Base-by-base conservation (phyloP, 2,797 vertebrate genomes). In the Sebastes jordani region DNA sequence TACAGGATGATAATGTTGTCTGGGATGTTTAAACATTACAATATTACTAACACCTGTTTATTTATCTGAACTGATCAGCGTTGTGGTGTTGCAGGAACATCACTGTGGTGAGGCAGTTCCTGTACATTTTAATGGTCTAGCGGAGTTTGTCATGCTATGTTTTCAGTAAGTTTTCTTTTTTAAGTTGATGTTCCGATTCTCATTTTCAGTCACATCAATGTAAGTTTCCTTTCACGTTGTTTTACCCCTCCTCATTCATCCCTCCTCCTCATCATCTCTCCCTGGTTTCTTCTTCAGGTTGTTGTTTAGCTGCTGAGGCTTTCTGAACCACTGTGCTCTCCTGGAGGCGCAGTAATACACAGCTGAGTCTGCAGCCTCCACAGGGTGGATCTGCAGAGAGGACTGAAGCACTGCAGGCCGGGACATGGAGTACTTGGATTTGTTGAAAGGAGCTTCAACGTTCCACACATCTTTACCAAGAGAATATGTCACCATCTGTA, bases 321-420 rank as follows among this genome's bases (percentile, higher is more conserved):
- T 30, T 71, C 22, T 86, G 68, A 76, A 34, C 49, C 89, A 91
- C 23, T 81, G 91, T 94, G 90, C 52, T 20, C 2, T 55, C 5
- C 89, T 88, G 0, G 88, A 86, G 2, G 91, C 90, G 13, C 94
- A 95, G 81, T 93, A 93, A 88, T 94, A 96, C 23, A 91, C 80
- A 64, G 88, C 93, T 0, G 90, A 86, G 80, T 94, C 92, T 58
- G 1, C 72, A 38, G 59, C 13, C 11, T 66, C 36, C 2, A 76
- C 29, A 5, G 1, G 0, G 11, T 68, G 22, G 1, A 86, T 85
- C 75, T 82, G 23, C 69, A 94, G 81, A 3, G 73, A 61, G 7
- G 86, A 76, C 0, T 20, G 25, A 0, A 74, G 25, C 25, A 30
- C 0, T 1, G 74, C 3, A 13, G 79, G 72, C 59, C 87, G 85